Percentiles rank a stretch among this genome's conserved stretches.
These are phyloP conservation scores for Hirtodrosophila alboralis DNA, from an alignment of 2,888 invertebrate genomes.

Conservation along the genomic window DNA sequence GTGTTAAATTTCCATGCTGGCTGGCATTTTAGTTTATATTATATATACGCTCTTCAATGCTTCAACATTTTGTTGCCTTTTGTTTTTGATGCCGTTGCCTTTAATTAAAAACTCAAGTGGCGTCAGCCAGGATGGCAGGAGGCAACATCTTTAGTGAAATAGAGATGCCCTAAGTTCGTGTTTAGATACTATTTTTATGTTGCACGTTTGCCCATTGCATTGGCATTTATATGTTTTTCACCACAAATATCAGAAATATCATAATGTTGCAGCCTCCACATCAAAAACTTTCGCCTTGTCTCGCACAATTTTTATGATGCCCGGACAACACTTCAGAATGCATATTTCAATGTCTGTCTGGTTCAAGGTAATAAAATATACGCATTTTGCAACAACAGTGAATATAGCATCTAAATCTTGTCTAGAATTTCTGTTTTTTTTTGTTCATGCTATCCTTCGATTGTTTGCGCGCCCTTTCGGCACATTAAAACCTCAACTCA, in stretches of 20 bases:
- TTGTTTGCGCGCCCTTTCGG: conserved; percentile 66
- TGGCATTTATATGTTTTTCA: conserved; percentile 39
- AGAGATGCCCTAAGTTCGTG: conserved; percentile 13
- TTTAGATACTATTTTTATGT: conserved; percentile 1
- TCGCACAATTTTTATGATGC: conserved; percentile 57
- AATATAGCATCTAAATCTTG: conserved; percentile 69
- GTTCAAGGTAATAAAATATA: conserved; percentile 71
- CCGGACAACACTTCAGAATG: conserved; percentile 68
- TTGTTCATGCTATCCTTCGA: conserved; percentile 62
- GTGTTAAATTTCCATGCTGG: conserved; percentile 76
- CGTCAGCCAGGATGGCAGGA: conserved; percentile 23
- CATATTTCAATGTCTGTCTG: conserved; percentile 71
- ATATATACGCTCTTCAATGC: conserved; percentile 41
- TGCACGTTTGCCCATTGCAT: conserved; percentile 18
- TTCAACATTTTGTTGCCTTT: conserved; percentile 70
- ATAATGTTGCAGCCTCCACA: conserved; percentile 44
- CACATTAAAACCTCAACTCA: conserved; percentile 65
- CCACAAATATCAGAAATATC: conserved; percentile 52
- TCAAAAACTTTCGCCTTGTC: conserved; percentile 55
- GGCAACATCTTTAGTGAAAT: neutral
- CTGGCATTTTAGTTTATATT: conserved; percentile 72
- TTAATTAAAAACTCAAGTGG: conserved; percentile 79
- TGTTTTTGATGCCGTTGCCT: conserved; percentile 62
- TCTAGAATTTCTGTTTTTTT: conserved; percentile 58
- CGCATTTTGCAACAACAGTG: conserved; percentile 61